Percentiles rank a stretch among this genome's conserved stretches.
These are phyloP conservation scores for Cynoglossus semilaevis DNA, from an alignment of 2,113 vertebrate species.

Conservation along the genomic window DNA sequence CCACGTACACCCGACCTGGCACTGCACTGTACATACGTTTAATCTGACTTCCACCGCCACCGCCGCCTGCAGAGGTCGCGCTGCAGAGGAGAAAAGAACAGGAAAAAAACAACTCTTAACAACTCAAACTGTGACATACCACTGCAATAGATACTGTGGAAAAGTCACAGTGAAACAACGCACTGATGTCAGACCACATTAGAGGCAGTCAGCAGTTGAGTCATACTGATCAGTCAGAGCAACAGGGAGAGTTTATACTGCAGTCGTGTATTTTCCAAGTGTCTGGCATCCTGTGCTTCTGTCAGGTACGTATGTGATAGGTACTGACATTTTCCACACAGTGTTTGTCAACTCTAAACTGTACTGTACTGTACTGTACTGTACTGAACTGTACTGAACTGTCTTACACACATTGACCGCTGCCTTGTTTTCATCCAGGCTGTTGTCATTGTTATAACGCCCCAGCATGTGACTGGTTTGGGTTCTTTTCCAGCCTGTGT, in stretches of 20 bases:
- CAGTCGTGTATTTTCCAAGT: conserved; percentile 12
- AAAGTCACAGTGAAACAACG: conserved; percentile 35
- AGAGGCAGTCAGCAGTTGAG: conserved; percentile 28
- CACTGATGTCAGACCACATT: conserved; percentile 31
- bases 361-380: not conserved
- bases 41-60: conserved; percentile 69
- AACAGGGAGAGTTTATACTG: conserved; percentile 5
- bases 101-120: conserved; percentile 2
- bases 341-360: no score
- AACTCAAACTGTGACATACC: conserved; percentile 32
- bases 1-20: conserved; percentile 87
- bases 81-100: conserved; percentile 35
- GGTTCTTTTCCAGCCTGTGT: not conserved
- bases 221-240: conserved; percentile 38
- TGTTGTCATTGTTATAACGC: not conserved
- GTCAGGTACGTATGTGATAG: not conserved
- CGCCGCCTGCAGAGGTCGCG: conserved; percentile 36
- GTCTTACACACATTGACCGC: not conserved
- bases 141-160: conserved; percentile 15
- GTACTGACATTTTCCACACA: not conserved
- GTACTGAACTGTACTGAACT: not conserved
- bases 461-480: not conserved
- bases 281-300: not conserved
- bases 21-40: conserved; percentile 88
- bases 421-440: not conserved